Evolutionary conservation across 2,113 vertebrate genomes (phyloP).

Genomic region (Aythya baeri): DNA sequence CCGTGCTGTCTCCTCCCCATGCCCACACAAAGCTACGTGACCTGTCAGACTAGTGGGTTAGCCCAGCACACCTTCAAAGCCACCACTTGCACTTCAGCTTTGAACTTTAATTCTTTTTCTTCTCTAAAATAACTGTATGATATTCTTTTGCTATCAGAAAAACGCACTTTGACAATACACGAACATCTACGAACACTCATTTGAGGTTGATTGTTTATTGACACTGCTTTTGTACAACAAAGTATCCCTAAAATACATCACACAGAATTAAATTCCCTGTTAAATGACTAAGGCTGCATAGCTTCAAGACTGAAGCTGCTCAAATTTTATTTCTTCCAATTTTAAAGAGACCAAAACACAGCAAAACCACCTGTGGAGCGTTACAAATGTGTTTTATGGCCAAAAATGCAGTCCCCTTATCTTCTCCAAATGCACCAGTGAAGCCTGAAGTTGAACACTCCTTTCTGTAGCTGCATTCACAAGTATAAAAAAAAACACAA

Average conservation of each 20-base stretch:
- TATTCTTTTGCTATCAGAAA: background rate
- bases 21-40: background rate
- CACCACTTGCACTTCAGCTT: slow-evolving; percentile 13
- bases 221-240: background rate
- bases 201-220: background rate
- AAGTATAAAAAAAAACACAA: background rate
- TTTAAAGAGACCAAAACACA: background rate
- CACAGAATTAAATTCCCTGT: background rate
- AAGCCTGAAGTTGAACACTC: background rate
- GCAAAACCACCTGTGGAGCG: no score
- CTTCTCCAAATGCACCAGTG: background rate
- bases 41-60: background rate
- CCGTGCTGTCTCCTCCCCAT: background rate
- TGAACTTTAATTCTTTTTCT: background rate
- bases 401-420: background rate
- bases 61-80: background rate
- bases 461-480: background rate
- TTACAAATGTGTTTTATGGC: background rate
- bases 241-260: background rate
- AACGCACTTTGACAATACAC: background rate
- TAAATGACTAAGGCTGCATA: background rate
- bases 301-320: background rate
- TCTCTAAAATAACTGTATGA: background rate
- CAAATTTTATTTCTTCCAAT: background rate
- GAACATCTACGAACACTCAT: background rate